These are phyloP conservation scores for Heliconius congener DNA, from an alignment of 1,140 invertebrate species.

Conservation along the genomic window DNA sequence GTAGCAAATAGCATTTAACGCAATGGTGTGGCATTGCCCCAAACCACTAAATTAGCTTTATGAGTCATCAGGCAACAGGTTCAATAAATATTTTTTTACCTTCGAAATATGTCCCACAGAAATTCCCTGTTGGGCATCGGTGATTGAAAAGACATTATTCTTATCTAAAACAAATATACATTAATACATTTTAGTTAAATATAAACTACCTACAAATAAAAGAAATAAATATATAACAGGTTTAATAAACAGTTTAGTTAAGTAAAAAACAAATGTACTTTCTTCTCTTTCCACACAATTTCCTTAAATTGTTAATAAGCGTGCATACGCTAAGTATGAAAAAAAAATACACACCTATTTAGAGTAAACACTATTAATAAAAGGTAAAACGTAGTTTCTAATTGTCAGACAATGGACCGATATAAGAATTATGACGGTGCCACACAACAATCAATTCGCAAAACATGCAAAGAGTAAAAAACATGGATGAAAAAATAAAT, in stretches of 20 bases:
- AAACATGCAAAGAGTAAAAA: neutral
- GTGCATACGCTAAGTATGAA: neutral
- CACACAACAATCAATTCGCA: neutral
- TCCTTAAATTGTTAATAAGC: neutral
- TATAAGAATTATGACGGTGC: neutral
- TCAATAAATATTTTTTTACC: conserved; percentile 76
- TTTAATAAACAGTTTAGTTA: neutral
- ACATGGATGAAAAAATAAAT: neutral
- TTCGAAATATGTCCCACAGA: conserved; percentile 90
- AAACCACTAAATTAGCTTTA: neutral
- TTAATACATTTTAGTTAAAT: neutral
- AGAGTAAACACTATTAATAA: neutral
- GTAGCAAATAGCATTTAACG: neutral
- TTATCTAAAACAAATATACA: conserved; percentile 44
- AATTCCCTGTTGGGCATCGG: conserved; percentile 89
- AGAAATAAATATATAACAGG: neutral
- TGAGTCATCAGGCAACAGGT: neutral
- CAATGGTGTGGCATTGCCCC: too few species aligned
- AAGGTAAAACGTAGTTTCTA: neutral
- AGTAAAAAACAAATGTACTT: neutral
- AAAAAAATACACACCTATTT: neutral
- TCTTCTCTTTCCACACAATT: neutral
- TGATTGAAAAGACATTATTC: conserved; percentile 79
- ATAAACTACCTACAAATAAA: neutral
- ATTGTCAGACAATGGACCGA: neutral